Evolutionary conservation across 1,140 invertebrate genomes (phyloP), one percentile per base, ranked within the genome.

Genomic region (Drosophila erecta): DNA sequence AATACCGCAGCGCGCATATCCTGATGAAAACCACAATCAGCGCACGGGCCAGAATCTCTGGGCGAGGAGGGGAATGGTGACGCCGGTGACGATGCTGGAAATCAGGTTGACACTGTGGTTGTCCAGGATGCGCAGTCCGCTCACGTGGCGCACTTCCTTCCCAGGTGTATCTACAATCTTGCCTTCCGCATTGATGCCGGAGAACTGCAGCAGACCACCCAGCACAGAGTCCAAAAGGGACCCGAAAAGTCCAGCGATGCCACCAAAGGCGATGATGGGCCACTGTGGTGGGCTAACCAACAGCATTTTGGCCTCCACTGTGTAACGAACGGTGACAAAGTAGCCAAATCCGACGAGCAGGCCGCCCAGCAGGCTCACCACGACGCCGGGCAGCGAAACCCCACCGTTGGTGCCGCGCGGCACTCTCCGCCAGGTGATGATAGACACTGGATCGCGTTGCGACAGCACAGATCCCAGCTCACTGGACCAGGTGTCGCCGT

Each of bases 401-500:
- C 95, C 97, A 46, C 97, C 97, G 93, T 98, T 98, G 33, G 97
- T 97, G 38, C 97, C 97, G 93, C 93, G 95, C 17, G 97, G 97
- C 2, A 98, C 97, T 81, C 92, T 94, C 70, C 94, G 94, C 46
- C 95, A 93, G 15, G 94, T 94, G 8, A 97, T 98, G 30, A 98
- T 96, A 0, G 98, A 94, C 65, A 95, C 93, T 15, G 97, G 97
- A 76, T 96, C 94, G 0, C 93, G 92, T 20, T 83, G 92, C 14
- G 95, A 94, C 8, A 97, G 85, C 0, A 97, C 97, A 37, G 96
- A 94, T 33, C 97, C 97, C 40, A 98, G 92, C 93, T 98, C 98
- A 20, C 97, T 98, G 43, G 97, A 96, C 96, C 97, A 98, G 1
- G 97, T 98, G 86, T 98, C 98, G 6, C 97, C 98, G 92, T 96